A percentile compares a stretch with the other conserved stretches of the same genome.
These are phyloP conservation scores for Hypsibius dujardini DNA, from an alignment of 1,140 invertebrate genomes.

Conservation along the genomic window DNA sequence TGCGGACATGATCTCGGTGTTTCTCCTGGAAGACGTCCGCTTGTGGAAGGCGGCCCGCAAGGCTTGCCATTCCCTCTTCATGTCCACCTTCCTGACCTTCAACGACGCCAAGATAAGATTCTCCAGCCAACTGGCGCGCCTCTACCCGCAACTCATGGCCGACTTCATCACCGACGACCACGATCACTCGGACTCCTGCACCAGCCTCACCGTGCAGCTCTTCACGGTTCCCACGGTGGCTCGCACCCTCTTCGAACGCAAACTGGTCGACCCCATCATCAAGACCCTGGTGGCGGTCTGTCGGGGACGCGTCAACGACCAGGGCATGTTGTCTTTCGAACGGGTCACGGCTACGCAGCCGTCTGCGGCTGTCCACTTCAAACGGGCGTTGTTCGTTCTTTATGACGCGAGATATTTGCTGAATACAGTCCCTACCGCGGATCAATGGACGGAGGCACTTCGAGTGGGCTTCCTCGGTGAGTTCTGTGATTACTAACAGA, in stretches of 20 bases:
- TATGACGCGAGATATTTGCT: conserved; percentile 78
- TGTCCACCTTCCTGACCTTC: conserved; percentile 37
- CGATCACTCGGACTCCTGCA: conserved; percentile 88
- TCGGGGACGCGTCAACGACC: conserved; percentile 51
- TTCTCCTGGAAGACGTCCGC: conserved; percentile 49
- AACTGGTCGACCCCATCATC: conserved; percentile 53
- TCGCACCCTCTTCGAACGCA: conserved; percentile 66
- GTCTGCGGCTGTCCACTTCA: conserved; percentile 39
- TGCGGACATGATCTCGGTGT: conserved; percentile 24
- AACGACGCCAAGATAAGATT: conserved; percentile 13
- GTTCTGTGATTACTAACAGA: too few species aligned
- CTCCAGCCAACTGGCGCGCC: conserved; percentile 1
- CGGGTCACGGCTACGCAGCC: conserved; percentile 27
- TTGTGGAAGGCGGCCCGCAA: conserved; percentile 80
- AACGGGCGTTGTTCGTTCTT: conserved; percentile 69
- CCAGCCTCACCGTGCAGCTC: conserved; percentile 79
- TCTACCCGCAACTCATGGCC: conserved; percentile 70
- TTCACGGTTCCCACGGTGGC: conserved; percentile 90
- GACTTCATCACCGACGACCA: conserved; percentile 94
- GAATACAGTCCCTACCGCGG: conserved; percentile 50
- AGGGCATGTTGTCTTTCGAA: conserved; percentile 29
- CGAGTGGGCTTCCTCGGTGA: conserved; percentile 17
- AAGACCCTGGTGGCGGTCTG: conserved; percentile 75
- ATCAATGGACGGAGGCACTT: conserved; percentile 35
- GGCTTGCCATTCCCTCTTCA: conserved; percentile 78